phyloP scores from a whole-genome alignment of 2,888 invertebrate genomes.

The Acanthosepion pharaonis region DNA sequence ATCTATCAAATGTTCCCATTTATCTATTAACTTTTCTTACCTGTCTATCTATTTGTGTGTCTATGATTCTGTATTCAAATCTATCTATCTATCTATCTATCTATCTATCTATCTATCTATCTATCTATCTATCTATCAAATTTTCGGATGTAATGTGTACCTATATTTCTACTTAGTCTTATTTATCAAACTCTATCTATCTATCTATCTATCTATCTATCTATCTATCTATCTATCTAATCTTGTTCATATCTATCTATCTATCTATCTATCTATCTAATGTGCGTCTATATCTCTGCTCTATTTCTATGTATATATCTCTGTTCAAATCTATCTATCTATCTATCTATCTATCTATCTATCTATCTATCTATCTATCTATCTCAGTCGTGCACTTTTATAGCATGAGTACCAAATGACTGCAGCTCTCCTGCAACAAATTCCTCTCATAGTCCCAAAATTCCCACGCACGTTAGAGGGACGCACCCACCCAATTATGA shows the following conservation, averaged over 20 bases:
- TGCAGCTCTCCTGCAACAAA: not conserved
- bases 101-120: not conserved
- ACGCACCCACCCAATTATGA: not conserved
- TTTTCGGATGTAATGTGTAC: too few species aligned
- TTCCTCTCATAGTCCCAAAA: not conserved
- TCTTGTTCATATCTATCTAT: not conserved
- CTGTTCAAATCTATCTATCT: too few species aligned
- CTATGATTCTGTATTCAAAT: not conserved
- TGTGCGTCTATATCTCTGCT: too few species aligned
- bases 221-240: not conserved
- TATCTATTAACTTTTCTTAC: too few species aligned
- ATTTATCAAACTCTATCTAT: not conserved
- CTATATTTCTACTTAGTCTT: too few species aligned
- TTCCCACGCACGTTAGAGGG: not conserved
- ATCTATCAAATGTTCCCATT: too few species aligned
- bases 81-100: not conserved
- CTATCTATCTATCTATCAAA: not conserved
- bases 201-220: not conserved
- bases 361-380: not conserved
- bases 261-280: not conserved
- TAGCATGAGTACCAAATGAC: not conserved
- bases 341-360: not conserved
- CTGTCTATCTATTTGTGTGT: too few species aligned
- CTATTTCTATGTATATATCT: too few species aligned
- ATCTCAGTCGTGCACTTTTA: not conserved